A percentile compares a stretch with the other conserved stretches of the same genome.
phyloP scores from a whole-genome alignment of 2,888 invertebrate genomes.

The Spisula solida region DNA sequence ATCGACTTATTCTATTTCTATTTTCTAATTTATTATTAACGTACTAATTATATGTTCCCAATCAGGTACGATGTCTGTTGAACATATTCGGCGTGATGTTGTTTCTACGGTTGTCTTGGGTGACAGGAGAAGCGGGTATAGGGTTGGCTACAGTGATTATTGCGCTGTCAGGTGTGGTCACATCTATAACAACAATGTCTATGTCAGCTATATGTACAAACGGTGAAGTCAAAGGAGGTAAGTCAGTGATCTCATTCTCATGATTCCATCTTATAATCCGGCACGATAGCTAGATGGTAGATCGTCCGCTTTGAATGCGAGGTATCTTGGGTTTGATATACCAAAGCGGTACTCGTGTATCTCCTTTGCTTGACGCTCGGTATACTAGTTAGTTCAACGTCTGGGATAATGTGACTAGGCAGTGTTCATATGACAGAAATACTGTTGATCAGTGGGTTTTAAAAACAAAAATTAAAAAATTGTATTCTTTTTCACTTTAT shows the following conservation, averaged over 20 bases:
- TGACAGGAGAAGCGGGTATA: constrained; percentile 97
- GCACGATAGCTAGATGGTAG: background rate
- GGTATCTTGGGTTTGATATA: too few species aligned
- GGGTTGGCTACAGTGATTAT: constrained; percentile 89
- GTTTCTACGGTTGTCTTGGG: constrained; percentile 98
- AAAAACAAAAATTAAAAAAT: too few species aligned
- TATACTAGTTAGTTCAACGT: too few species aligned
- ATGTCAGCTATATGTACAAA: constrained; percentile 99
- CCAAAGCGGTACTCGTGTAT: too few species aligned
- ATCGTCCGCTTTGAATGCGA: too few species aligned
- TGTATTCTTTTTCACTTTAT: too few species aligned
- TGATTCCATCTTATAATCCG: background rate
- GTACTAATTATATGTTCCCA: background rate
- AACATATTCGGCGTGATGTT: constrained; percentile 99
- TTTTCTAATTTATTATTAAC: too few species aligned
- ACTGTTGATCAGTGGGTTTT: too few species aligned
- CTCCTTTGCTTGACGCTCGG: too few species aligned
- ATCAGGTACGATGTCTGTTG: constrained; percentile 95
- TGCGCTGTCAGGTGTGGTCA: constrained; percentile 86
- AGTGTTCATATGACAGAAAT: too few species aligned
- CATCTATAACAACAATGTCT: constrained; percentile 96
- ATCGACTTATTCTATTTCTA: too few species aligned
- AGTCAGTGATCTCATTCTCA: constrained; percentile 73
- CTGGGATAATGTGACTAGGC: too few species aligned
- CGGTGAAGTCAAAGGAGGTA: constrained; percentile 99